Evolutionary conservation across 1,140 invertebrate species (phyloP).

Genomic region (Tetraneura akinire): DNA sequence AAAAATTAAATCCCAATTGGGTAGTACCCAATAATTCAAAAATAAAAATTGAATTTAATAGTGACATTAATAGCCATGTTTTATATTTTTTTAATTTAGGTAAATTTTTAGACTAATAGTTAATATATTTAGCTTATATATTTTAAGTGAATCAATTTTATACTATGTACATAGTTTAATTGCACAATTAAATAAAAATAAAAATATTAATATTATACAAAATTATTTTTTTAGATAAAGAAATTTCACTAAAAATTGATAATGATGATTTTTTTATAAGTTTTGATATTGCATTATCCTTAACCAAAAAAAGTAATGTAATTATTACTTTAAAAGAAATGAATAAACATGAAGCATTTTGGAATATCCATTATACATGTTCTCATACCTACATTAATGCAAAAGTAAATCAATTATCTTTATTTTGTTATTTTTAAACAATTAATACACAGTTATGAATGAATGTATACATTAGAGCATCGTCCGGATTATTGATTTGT

Average conservation of each 20-base stretch:
- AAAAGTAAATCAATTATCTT: too few species aligned
- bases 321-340: constrained; percentile 76
- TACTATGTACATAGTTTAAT: too few species aligned
- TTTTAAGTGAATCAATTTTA: too few species aligned
- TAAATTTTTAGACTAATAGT: background rate
- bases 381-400: constrained; percentile 72
- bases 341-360: constrained; percentile 74
- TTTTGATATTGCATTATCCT: constrained; percentile 43
- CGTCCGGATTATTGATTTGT: too few species aligned
- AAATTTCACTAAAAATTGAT: constrained; percentile 25
- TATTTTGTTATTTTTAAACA: too few species aligned
- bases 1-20: constrained; percentile 69
- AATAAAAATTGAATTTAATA: constrained; percentile 14
- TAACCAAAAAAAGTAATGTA: constrained; percentile 71
- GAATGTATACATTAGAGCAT: too few species aligned
- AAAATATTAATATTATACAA: background rate
- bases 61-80: constrained; percentile 13
- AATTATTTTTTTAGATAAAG: constrained; percentile 35
- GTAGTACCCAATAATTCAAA: constrained; percentile 64
- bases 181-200: too few species aligned
- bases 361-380: constrained; percentile 81
- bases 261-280: constrained; percentile 25
- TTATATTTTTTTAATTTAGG: constrained; percentile 1
- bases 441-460: too few species aligned
- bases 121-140: too few species aligned